Evolutionary conservation across 2,797 vertebrate genomes (phyloP).

Genomic region (Darevskia nairensis): DNA sequence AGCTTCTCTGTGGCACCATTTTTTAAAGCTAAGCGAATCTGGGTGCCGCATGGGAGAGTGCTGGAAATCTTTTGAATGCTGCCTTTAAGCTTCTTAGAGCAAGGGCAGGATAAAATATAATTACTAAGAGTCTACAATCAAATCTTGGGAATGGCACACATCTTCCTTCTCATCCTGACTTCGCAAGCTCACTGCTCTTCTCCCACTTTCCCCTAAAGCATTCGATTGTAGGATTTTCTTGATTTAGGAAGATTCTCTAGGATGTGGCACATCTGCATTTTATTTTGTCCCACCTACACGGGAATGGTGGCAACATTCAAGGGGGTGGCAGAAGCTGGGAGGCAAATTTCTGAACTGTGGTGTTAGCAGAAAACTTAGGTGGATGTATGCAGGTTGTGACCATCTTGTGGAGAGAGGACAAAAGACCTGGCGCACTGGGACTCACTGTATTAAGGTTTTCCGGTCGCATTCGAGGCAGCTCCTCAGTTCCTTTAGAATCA

Average conservation of each 20-base stretch:
- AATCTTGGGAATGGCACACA: background rate
- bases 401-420: background rate
- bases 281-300: background rate
- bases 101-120: background rate
- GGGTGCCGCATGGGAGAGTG: background rate
- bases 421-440: conserved; percentile 22
- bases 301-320: background rate
- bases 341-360: background rate
- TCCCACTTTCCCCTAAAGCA: background rate
- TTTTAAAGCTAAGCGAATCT: background rate
- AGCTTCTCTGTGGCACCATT: background rate
- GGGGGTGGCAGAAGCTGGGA: background rate
- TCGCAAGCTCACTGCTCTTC: background rate
- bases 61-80: background rate
- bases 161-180: background rate
- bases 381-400: too few relatives aligned
- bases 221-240: background rate
- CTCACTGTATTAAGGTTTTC: conserved; percentile 89
- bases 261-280: background rate
- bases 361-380: background rate
- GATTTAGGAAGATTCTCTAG: background rate
- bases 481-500: conserved; percentile 85
- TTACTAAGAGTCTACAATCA: background rate
- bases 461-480: conserved; percentile 81
- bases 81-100: background rate